Base-by-base conservation (phyloP, 2,797 vertebrate genomes). In the Triplophysa yarkandensis region DNA sequence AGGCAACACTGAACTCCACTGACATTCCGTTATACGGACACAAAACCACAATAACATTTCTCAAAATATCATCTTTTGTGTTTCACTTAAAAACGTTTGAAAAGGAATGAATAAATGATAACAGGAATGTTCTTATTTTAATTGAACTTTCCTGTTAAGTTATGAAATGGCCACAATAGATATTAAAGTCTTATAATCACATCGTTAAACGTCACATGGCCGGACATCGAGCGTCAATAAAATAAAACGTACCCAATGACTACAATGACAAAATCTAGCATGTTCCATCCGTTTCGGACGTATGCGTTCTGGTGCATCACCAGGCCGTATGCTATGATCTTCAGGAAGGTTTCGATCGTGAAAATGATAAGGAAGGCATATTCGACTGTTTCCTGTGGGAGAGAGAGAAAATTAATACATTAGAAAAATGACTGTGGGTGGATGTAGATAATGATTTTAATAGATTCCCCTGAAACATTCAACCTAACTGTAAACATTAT, bases 361-460 rank as follows among this genome's bases (percentile, higher is more conserved):
- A 98, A 98, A 93, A 98, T 96, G 90, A 98, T 97, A 90, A 98
- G 96, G 94, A 98, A 98, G 94, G 96, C 96, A 95, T 98, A 98
- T 94, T 98, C 96, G 89, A 98, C 96, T 93, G 96, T 98, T 96
- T 98, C 97, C 97, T 98, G 90, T 68, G 86, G 41, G 36, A 58
- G 39, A 71, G 4, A 54, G 60, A 79, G 14, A 71, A n/a, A 16
- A 79, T 3, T 11, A 19, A 65, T 9, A 32, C 2, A 64, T 4
- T 71, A 44, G n/a, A 58, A 32, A 41, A 58, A 69, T 14, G 23
- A 50, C n/a, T 44, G 43, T 16, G 17, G 6, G 43, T n/a, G 43
- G 17, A 16, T 44, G 43, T 44, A 2, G 43, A n/a, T 44, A 44
- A 44, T 44, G 43, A 44, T 44, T 16, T 44, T 13, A 39, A 39